These are phyloP conservation scores for Merluccius polli DNA, from an alignment of 2,797 vertebrate genomes.

Conservation along the genomic window DNA sequence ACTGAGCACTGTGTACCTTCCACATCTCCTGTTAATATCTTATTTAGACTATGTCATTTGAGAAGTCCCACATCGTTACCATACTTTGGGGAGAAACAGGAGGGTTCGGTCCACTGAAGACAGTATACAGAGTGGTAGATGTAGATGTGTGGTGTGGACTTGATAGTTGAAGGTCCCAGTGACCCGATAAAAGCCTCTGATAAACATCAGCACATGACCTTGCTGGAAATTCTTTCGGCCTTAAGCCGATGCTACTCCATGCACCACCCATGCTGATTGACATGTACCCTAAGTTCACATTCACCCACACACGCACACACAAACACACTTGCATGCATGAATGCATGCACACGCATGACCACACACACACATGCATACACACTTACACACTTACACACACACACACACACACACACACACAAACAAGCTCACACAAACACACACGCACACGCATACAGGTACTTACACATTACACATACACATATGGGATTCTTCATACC, in stretches of 20 bases:
- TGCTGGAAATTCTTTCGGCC: slow-evolving; percentile 67
- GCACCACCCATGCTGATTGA: slow-evolving; percentile 52
- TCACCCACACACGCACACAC: slow-evolving; percentile 45
- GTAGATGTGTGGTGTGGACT: slow-evolving; percentile 44
- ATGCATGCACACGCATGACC: not conserved
- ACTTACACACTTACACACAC: slow-evolving; percentile 35
- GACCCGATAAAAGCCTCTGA: slow-evolving; percentile 68
- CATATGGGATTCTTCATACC: slow-evolving; percentile 29
- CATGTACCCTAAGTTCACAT: slow-evolving; percentile 38
- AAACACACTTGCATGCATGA: not conserved
- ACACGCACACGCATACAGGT: not conserved
- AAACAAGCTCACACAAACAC: not conserved
- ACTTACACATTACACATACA: not conserved
- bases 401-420: slow-evolving; percentile 4
- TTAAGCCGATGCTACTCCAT: slow-evolving; percentile 70
- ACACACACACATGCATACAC: not conserved
- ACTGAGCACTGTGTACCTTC: slow-evolving; percentile 1
- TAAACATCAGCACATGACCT: slow-evolving; percentile 76
- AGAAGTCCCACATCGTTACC: slow-evolving; percentile 58
- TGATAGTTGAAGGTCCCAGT: slow-evolving; percentile 68
- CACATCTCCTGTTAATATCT: not conserved
- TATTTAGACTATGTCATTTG: not conserved
- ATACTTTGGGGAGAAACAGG: slow-evolving; percentile 41
- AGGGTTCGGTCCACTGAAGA: no score
- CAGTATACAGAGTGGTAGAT: no score